These are phyloP conservation scores for Euphydryas editha DNA, from an alignment of 2,888 invertebrate species.

Conservation along the genomic window DNA sequence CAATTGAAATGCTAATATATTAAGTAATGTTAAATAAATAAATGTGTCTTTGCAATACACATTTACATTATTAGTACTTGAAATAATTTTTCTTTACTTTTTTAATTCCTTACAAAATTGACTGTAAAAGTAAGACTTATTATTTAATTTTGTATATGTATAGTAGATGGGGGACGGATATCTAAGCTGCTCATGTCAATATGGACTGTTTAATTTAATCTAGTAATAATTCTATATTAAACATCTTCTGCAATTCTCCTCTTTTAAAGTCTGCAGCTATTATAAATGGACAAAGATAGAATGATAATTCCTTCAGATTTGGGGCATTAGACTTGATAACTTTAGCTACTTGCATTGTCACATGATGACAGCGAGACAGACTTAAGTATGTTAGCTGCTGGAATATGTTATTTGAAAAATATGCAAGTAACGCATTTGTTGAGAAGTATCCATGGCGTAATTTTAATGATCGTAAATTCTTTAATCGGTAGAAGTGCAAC, in stretches of 20 bases:
- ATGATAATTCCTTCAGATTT: slow-evolving; percentile 76
- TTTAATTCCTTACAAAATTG: not conserved
- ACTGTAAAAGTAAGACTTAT: slow-evolving; percentile 3
- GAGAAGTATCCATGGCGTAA: slow-evolving; percentile 81
- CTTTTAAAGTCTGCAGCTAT: slow-evolving; percentile 74
- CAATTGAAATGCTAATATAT: slow-evolving; percentile 1
- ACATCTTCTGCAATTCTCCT: slow-evolving; percentile 76
- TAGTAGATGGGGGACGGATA: slow-evolving; percentile 57
- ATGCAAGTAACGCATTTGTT: slow-evolving; percentile 74
- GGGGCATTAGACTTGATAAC: slow-evolving; percentile 77
- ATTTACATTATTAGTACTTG: not conserved
- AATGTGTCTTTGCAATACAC: not conserved
- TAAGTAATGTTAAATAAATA: not conserved
- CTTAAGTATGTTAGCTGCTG: slow-evolving; percentile 75
- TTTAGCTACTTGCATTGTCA: slow-evolving; percentile 77
- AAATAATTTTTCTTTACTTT: not conserved
- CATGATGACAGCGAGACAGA: slow-evolving; percentile 77
- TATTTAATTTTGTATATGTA: slow-evolving; percentile 23
- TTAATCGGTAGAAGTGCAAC: slow-evolving; percentile 71
- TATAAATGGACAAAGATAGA: slow-evolving; percentile 79
- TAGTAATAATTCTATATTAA: slow-evolving; percentile 76
- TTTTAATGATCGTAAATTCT: slow-evolving; percentile 76
- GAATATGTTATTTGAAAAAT: slow-evolving; percentile 78
- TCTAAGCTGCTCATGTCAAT: slow-evolving; percentile 50
- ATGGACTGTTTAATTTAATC: slow-evolving; percentile 61